Evolutionary conservation across 2,888 invertebrate species (phyloP).

Genomic region (Cistogaster globosa): DNA sequence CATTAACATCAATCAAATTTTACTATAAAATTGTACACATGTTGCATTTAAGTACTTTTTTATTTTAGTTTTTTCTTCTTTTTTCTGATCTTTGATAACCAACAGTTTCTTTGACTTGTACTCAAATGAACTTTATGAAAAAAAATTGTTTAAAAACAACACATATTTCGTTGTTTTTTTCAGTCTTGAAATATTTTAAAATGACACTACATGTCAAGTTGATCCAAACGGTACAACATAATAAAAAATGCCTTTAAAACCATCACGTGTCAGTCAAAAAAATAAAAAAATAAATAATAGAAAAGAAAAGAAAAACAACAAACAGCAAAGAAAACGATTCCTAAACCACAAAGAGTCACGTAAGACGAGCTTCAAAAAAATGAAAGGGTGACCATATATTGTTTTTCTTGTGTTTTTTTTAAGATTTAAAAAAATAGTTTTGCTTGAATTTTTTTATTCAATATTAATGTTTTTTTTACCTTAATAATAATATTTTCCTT

Average conservation of each 20-base stretch:
- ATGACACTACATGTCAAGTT: slow-evolving; percentile 65
- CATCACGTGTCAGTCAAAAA: slow-evolving; percentile 66
- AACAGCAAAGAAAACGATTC: slow-evolving; percentile 18
- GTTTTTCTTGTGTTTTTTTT: not conserved
- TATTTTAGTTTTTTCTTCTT: not conserved
- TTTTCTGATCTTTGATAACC: not conserved
- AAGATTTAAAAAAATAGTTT: too few species aligned
- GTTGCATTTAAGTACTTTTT: slow-evolving; percentile 12
- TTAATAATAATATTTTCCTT: too few species aligned
- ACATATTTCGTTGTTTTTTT: slow-evolving; percentile 15
- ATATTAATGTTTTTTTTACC: too few species aligned
- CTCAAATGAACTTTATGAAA: slow-evolving; percentile 23
- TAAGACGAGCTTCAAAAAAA: slow-evolving; percentile 11
- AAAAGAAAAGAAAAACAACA: not conserved
- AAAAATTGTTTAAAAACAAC: slow-evolving; percentile 14
- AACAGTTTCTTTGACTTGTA: slow-evolving; percentile 32
- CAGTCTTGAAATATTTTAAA: slow-evolving; percentile 52
- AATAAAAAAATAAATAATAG: slow-evolving; percentile 1
- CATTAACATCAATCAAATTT: slow-evolving; percentile 26
- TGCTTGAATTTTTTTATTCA: too few species aligned
- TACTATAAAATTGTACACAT: slow-evolving; percentile 25
- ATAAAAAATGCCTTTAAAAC: slow-evolving; percentile 44
- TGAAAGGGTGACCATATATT: slow-evolving; percentile 2
- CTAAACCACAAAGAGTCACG: slow-evolving; percentile 19
- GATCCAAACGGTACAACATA: slow-evolving; percentile 29